Evolutionary conservation across 1,140 invertebrate species (phyloP), one percentile per base, ranked within the genome.

Genomic region (Aporrectodea caliginosa): DNA sequence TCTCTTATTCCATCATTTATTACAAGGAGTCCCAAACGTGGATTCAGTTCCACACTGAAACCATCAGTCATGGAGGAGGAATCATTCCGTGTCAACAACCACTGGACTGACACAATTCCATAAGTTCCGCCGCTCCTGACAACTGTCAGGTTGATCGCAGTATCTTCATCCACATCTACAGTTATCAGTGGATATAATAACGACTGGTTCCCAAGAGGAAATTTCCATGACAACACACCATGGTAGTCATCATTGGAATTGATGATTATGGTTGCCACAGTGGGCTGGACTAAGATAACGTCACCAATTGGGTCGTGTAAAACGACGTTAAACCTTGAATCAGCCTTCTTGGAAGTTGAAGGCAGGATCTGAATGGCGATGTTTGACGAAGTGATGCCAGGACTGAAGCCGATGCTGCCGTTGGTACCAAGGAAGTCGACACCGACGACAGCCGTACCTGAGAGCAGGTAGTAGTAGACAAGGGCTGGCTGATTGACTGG

Each of bases 91-190:
- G 73, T 74, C 29, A 74, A 33, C 34, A 33, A 22, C 73, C 73
- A 74, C 34, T 74, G 73, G 16, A 74, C 73, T 33, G 73, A 74
- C 31, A 74, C 73, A 74, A 74, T 33, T 32, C 73, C 73, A 74
- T 33, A 34, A 1, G 31, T 33, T 74, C 73, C 73, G 2, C 73
- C 73, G 1, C n/a, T 16, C 33, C 73, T 74, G 1, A 32, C 73
- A 74, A 74, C 73, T 22, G 43, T 58, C 43, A 58, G 43, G 33
- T 74, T 32, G 31, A 33, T 31, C n/a, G 27, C 27, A 33, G 32
- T 27, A 74, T 33, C 31, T 1, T 74, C 32, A 12, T 58, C 43
- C 22, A 6, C 22, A 22, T 58, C 22, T 22, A 58, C 43, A 22
- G 43, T 58, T 22, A 22, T 58, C 43, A 58, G 43, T 22, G 43